Percentiles rank a stretch among this genome's conserved stretches.
phyloP scores from a whole-genome alignment of 2,113 vertebrate genomes.

The Campylorhamphus procurvoides region DNA sequence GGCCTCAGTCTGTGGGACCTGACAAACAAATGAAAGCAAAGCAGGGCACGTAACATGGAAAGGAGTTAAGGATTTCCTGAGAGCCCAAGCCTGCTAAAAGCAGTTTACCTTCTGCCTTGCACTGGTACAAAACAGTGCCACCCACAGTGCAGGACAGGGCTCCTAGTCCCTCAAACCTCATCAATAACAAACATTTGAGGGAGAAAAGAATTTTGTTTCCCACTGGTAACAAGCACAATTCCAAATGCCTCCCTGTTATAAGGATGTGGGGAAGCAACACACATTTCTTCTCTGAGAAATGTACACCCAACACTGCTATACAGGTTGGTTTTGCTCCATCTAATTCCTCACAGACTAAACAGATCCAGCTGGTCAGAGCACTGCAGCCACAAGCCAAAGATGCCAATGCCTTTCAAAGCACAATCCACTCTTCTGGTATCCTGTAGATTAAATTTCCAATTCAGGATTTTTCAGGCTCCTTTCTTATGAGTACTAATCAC shows the following conservation, averaged over 20 bases:
- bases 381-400: background rate
- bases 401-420: background rate
- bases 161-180: background rate
- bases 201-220: background rate
- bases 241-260: background rate
- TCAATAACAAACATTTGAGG: background rate
- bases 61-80: background rate
- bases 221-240: background rate
- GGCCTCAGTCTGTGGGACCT: background rate
- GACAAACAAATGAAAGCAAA: background rate
- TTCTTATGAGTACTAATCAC: background rate
- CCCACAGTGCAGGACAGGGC: background rate
- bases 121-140: background rate
- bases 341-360: background rate
- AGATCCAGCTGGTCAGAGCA: background rate
- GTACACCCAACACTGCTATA: background rate
- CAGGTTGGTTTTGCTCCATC: background rate
- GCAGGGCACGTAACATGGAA: background rate
- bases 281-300: background rate
- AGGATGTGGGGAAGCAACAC: background rate
- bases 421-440: background rate
- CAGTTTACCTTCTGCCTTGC: background rate
- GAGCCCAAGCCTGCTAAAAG: background rate
- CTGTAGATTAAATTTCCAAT: background rate
- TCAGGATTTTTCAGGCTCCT: background rate